Evolutionary conservation across 2,113 vertebrate genomes (phyloP).

Genomic region (Mixornis gularis): DNA sequence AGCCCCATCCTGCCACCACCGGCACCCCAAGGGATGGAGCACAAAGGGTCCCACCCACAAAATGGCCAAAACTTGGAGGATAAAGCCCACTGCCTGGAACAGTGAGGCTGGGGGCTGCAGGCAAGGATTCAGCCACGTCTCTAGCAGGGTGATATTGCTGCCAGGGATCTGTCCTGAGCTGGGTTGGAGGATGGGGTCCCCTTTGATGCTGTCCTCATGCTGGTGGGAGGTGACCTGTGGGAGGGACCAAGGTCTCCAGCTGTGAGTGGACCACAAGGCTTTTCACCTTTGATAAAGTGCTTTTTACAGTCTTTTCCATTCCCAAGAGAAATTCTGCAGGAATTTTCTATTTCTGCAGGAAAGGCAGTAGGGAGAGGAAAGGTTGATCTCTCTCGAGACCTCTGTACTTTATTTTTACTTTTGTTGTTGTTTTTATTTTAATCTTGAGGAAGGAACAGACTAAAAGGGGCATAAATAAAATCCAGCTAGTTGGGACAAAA

Average conservation of each 20-base stretch:
- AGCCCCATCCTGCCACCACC: neutral
- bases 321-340: neutral
- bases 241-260: neutral
- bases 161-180: neutral
- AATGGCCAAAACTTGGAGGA: neutral
- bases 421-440: neutral
- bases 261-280: rapidly evolving
- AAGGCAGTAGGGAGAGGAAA: neutral
- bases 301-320: neutral
- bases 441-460: slow-evolving; percentile 20
- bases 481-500: neutral
- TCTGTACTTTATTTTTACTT: slow-evolving; percentile 42
- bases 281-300: rapidly evolving
- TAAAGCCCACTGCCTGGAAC: neutral
- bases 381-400: neutral
- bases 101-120: neutral
- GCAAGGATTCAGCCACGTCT: neutral
- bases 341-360: slow-evolving; percentile 30
- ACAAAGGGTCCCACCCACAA: neutral
- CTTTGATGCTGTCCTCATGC: neutral
- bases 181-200: neutral
- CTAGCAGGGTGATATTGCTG: neutral
- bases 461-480: slow-evolving; percentile 17
- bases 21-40: neutral
- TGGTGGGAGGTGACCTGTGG: neutral